Conservation (phyloP, 35 echinoderm and acorn worm genomes). For the Lytechinus variegatus region DNA sequence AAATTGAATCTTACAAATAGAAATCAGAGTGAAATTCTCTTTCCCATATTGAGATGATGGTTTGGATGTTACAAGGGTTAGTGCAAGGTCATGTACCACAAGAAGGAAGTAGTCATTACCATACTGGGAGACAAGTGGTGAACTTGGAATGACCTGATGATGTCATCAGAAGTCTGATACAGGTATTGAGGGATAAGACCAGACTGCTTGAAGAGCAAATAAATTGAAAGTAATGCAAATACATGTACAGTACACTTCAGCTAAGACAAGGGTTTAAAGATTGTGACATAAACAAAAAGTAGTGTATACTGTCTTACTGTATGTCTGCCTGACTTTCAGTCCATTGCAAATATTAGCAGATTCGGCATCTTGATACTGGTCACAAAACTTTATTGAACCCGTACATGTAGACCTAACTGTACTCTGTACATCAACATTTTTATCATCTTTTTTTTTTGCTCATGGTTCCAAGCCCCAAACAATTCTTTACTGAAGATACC, state of each 20-base stretch:
- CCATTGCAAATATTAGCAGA: too few species aligned
- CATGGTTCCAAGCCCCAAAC: too few species aligned
- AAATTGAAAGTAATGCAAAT: neutral
- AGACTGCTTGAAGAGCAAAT: neutral
- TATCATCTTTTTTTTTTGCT: too few species aligned
- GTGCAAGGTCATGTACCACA: neutral
- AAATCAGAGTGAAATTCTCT: too few species aligned
- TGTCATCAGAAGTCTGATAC: neutral
- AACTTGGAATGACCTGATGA: neutral
- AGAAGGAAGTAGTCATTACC: neutral
- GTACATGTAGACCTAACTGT: too few species aligned
- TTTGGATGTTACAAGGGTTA: neutral
- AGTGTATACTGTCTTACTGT: neutral
- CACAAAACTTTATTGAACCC: too few species aligned
- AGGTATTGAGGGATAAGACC: neutral
- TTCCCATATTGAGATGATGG: too few species aligned
- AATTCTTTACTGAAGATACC: too few species aligned
- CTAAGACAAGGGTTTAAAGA: neutral
- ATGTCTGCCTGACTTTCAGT: too few species aligned
- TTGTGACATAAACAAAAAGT: neutral
- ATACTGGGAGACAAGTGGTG: neutral
- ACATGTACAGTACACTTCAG: neutral
- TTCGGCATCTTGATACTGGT: too few species aligned
- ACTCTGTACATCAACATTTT: too few species aligned
- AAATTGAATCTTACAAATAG: too few species aligned